Conservation (phyloP, 2,113 vertebrate species). For the Datnioides undecimradiatus region DNA sequence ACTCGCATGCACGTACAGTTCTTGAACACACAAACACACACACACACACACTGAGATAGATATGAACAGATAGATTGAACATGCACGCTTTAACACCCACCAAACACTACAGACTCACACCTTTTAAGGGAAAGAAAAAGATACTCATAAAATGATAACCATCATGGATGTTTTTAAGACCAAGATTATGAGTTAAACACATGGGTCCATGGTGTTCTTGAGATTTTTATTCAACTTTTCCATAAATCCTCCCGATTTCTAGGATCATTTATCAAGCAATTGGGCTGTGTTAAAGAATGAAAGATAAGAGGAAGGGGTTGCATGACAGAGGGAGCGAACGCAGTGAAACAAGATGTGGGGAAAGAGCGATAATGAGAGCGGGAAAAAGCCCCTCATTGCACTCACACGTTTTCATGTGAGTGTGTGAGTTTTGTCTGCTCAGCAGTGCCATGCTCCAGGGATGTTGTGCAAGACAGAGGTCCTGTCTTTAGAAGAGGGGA, state of each 20-base stretch:
- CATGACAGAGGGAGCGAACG: neutral
- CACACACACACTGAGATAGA: too few species aligned
- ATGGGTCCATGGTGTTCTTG: slow-evolving; percentile 6
- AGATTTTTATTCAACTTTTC: slow-evolving; percentile 5
- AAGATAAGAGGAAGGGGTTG: neutral
- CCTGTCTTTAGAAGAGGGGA: slow-evolving; percentile 23
- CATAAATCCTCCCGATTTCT: neutral
- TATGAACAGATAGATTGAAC: too few species aligned
- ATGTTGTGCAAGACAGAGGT: slow-evolving; percentile 62
- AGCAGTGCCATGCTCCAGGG: slow-evolving; percentile 55
- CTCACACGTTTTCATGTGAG: neutral
- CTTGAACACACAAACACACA: slow-evolving; percentile 18
- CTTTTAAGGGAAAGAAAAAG: slow-evolving; percentile 60
- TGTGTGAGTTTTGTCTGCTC: slow-evolving; percentile 20
- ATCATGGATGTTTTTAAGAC: slow-evolving; percentile 24
- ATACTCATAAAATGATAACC: slow-evolving; percentile 54
- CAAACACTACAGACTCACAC: slow-evolving; percentile 35
- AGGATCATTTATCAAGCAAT: neutral
- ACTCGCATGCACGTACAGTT: slow-evolving; percentile 9
- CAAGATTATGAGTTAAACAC: slow-evolving; percentile 19
- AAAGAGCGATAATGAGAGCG: neutral
- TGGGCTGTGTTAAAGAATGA: neutral
- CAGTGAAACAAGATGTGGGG: neutral
- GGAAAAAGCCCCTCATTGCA: neutral
- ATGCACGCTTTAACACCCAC: too few species aligned